Evolutionary conservation across 1,140 invertebrate species (phyloP).

Genomic region (Megalonaias nervosa): DNA sequence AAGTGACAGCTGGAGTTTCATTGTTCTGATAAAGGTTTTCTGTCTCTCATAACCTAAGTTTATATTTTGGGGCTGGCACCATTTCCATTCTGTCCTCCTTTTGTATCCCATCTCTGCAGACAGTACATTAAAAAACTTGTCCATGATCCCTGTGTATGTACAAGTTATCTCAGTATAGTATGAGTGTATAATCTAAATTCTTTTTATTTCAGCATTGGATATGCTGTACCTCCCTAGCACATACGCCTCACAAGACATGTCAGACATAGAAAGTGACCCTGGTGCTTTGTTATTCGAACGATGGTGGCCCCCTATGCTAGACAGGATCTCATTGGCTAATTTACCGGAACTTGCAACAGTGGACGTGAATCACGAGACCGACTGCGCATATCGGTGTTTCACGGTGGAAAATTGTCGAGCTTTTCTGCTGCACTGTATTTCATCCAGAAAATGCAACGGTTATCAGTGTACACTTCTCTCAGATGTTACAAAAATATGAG

Average conservation of each 20-base stretch:
- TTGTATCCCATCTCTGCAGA: too few relatives aligned
- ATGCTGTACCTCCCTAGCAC: slow-evolving; percentile 20
- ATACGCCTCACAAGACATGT: not conserved
- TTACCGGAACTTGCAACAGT: slow-evolving; percentile 16
- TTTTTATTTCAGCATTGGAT: slow-evolving; percentile 17
- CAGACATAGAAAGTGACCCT: not conserved
- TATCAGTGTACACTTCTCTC: slow-evolving; percentile 21
- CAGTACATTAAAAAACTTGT: too few relatives aligned
- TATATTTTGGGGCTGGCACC: too few relatives aligned
- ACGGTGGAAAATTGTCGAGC: slow-evolving; percentile 25
- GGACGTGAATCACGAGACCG: slow-evolving; percentile 27
- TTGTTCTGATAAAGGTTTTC: too few relatives aligned
- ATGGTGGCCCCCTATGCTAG: slow-evolving; percentile 18
- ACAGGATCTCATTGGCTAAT: not conserved
- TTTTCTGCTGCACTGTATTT: slow-evolving; percentile 26
- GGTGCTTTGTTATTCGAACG: slow-evolving; percentile 23
- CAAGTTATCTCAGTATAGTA: too few relatives aligned
- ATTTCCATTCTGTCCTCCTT: too few relatives aligned
- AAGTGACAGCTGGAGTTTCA: too few relatives aligned
- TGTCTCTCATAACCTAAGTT: too few relatives aligned
- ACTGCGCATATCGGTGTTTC: slow-evolving; percentile 34
- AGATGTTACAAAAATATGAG: not conserved
- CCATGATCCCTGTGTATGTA: too few relatives aligned
- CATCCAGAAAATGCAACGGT: slow-evolving; percentile 16
- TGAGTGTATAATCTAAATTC: too few relatives aligned